Evolutionary conservation across 2,113 vertebrate species (phyloP).

Genomic region (Lasiurus borealis): DNA sequence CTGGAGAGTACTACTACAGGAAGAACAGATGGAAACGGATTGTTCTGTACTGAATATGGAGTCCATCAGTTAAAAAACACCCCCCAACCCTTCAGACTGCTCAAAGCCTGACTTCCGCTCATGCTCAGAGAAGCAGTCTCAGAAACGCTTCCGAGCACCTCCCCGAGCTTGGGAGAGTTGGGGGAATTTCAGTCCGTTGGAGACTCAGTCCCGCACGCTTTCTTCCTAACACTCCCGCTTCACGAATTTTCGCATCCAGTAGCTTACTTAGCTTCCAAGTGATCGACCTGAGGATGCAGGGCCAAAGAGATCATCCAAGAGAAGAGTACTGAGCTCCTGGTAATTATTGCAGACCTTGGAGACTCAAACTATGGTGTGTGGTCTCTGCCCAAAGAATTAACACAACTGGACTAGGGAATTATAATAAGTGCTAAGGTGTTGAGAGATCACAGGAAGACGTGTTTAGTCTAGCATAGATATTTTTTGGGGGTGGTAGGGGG

Average conservation of each 20-base stretch:
- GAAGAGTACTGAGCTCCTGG: not conserved
- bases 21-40: not conserved
- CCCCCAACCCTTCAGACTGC: not conserved
- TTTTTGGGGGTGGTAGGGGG: not conserved
- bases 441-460: not conserved
- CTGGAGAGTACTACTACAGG: not conserved
- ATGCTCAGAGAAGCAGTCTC: constrained; percentile 61
- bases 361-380: not conserved
- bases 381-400: not conserved
- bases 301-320: not conserved
- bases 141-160: not conserved
- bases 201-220: not conserved
- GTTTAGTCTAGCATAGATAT: not conserved
- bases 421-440: not conserved
- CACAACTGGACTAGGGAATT: not conserved
- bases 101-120: constrained; percentile 64
- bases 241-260: not conserved
- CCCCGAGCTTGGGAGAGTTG: not conserved
- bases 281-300: not conserved
- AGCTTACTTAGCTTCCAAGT: not conserved
- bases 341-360: not conserved
- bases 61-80: not conserved
- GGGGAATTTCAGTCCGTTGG: not conserved
- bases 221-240: not conserved
- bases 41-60: not conserved